Evolutionary conservation across 2,113 vertebrate species (phyloP), one percentile per base, ranked within the genome.

Genomic region (Sula dactylatra): DNA sequence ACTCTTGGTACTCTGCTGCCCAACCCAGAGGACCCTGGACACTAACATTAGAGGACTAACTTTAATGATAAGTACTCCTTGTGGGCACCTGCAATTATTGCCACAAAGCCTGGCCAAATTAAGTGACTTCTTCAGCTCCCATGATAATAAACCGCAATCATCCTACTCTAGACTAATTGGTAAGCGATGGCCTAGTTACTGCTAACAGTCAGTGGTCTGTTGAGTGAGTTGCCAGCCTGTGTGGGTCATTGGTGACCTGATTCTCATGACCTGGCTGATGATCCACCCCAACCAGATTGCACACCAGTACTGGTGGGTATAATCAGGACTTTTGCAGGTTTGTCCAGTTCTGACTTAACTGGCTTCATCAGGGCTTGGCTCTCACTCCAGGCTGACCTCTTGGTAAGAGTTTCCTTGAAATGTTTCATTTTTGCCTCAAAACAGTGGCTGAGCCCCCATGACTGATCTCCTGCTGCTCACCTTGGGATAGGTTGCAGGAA

Each of bases 201-300:
- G 72, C 65, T 22, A 1, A 1, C 72, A 55, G 67, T 1, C 91
- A 62, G 22, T 73, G 91, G 50, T 49, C 85, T 85, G 67, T 10
- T 3, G 59, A 5, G 55, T 4, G 67, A 81, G 73, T 13, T 78
- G 74, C 44, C 73, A 72, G 65, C 64, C 64, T 0, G 0, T 15
- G 13, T 32, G 70, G 52, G 69, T 17, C 84, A 81, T 52, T 0
- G 0, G n/a, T 95, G 93, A 94, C 96, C 95, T 11, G 32, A 5
- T 95, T 97, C 96, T 72, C 96, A 88, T 86, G 94, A 86, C 93
- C 86, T 55, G 91, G 59, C 47, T 71, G 55, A 9, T 54, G 83
- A 94, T n/a, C 58, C 91, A 38, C 34, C 93, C 88, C 91, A 50
- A 0, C 76, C 88, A 15, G 49, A 77, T 42, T 25, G 38, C 44